Evolutionary conservation across 35 echinoderm and acorn worm genomes (phyloP).

Genomic region (Holothuria glaberrima): DNA sequence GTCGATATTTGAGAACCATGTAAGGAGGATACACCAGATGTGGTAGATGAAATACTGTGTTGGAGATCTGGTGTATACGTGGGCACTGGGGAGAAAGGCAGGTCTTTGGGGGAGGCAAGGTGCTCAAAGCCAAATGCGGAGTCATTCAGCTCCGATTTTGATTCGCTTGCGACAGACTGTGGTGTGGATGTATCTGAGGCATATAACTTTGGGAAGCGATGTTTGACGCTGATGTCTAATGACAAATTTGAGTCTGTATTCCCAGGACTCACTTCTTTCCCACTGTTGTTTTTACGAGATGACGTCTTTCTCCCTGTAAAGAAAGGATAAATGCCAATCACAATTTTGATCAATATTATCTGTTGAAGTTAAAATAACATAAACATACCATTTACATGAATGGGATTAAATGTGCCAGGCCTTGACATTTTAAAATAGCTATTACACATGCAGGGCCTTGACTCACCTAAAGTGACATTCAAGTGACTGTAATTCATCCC

Average conservation of each 20-base stretch:
- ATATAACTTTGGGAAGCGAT: slow-evolving; percentile 59
- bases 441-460: no score
- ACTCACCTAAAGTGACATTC: no score
- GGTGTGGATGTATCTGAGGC: slow-evolving; percentile 71
- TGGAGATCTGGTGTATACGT: slow-evolving; percentile 6
- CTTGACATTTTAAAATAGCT: no score
- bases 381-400: not conserved
- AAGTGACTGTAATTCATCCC: no score
- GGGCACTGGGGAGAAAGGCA: slow-evolving; percentile 60
- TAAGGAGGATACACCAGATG: slow-evolving; percentile 11
- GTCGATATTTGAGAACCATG: slow-evolving; percentile 6
- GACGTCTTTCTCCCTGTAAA: not conserved
- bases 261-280: not conserved
- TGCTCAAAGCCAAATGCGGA: slow-evolving; percentile 62
- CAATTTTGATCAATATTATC: no score
- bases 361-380: not conserved
- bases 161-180: slow-evolving; percentile 36
- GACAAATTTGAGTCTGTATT: slow-evolving; percentile 29
- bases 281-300: not conserved
- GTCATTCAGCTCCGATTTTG: slow-evolving; percentile 66
- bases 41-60: slow-evolving; percentile 15
- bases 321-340: not conserved
- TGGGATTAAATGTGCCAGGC: no score
- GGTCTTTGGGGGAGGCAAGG: slow-evolving; percentile 32
- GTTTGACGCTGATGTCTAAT: not conserved